phyloP scores from a whole-genome alignment of 1,140 invertebrate species.

The Ostrea edulis region DNA sequence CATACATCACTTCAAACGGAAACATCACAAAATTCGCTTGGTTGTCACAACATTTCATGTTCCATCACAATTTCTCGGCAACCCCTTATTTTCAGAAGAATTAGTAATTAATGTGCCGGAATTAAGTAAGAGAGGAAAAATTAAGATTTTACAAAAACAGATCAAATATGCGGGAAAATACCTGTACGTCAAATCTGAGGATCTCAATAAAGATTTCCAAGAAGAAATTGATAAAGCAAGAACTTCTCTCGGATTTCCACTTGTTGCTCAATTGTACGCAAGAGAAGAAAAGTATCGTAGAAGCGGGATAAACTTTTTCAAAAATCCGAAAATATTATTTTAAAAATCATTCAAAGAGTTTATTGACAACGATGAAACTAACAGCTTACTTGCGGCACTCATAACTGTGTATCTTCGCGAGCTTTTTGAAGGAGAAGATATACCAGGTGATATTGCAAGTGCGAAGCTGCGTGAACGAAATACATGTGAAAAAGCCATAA shows the following conservation, averaged over 20 bases:
- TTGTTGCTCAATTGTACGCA: background rate
- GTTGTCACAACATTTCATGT: constrained; percentile 7
- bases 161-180: background rate
- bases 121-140: background rate
- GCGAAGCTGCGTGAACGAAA: background rate
- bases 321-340: background rate
- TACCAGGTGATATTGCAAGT: background rate
- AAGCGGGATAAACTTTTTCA: background rate
- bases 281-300: background rate
- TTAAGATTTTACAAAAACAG: background rate
- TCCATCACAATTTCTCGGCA: background rate
- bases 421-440: background rate
- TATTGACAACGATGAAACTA: background rate
- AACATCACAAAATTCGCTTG: background rate
- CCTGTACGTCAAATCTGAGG: background rate
- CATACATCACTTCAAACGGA: background rate
- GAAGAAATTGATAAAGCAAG: background rate
- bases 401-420: background rate
- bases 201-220: background rate
- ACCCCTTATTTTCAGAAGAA: background rate
- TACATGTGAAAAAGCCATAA: background rate
- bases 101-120: background rate
- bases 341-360: background rate
- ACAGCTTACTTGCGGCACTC: background rate
- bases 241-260: background rate